These are phyloP conservation scores for Halocynthia roretzi DNA, from an alignment of 23 tunicate species.

Conservation along the genomic window DNA sequence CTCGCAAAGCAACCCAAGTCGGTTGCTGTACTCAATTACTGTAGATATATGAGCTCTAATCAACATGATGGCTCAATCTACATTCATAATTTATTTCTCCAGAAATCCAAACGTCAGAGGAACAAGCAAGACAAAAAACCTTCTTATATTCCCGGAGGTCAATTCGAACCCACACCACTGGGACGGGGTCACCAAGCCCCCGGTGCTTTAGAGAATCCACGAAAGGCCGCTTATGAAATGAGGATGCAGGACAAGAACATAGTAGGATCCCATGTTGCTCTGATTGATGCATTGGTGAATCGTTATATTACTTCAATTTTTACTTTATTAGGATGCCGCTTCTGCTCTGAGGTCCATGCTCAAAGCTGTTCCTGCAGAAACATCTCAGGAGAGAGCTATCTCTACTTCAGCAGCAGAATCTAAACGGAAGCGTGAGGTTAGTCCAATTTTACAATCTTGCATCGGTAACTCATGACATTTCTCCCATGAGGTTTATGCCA, in stretches of 20 bases:
- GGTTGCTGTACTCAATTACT: no score
- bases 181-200: slow-evolving; percentile 40
- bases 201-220: slow-evolving; percentile 36
- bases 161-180: slow-evolving; percentile 72
- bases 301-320: not conserved
- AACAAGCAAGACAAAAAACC: slow-evolving; percentile 30
- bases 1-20: no score
- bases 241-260: slow-evolving; percentile 44
- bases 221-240: slow-evolving; percentile 52
- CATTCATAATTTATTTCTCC: not conserved
- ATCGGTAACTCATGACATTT: not conserved
- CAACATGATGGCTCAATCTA: not conserved
- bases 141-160: slow-evolving; percentile 57
- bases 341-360: slow-evolving; percentile 61
- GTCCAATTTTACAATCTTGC: not conserved
- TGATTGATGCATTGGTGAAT: no score
- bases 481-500: not conserved
- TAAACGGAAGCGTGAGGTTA: slow-evolving; percentile 28
- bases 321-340: slow-evolving; percentile 65
- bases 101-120: slow-evolving; percentile 54
- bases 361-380: not conserved
- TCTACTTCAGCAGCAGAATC: not conserved
- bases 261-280: slow-evolving; percentile 11
- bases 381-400: not conserved
- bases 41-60: not conserved